These are phyloP conservation scores for Philhelius pedissequus DNA, from an alignment of 2,888 invertebrate species.

Conservation along the genomic window DNA sequence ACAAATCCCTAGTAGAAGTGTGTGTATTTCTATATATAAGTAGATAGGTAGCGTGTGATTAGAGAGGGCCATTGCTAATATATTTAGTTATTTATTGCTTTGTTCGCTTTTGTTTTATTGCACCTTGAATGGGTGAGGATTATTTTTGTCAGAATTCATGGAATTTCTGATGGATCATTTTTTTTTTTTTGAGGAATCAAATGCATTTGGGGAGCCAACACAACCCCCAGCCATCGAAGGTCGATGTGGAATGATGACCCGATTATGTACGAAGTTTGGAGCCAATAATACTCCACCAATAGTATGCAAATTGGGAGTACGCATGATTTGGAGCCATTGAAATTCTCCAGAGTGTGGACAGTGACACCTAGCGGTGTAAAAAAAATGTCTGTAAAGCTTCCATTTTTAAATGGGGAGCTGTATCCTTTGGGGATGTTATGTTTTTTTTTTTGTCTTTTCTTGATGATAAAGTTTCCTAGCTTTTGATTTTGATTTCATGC, in stretches of 20 bases:
- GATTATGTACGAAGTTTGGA: conserved; percentile 55
- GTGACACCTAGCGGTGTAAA: conserved; percentile 54
- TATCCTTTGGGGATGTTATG: background rate
- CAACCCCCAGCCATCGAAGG: conserved; percentile 35
- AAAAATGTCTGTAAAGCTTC: conserved; percentile 41
- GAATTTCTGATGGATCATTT: background rate
- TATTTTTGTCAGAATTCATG: background rate
- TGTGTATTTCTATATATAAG: background rate
- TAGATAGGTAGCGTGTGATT: conserved; percentile 8
- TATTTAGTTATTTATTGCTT: conserved; percentile 25
- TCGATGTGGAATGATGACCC: conserved; percentile 63
- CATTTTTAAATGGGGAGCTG: background rate
- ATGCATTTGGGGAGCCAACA: background rate
- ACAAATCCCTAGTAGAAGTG: background rate
- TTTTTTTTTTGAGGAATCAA: no score
- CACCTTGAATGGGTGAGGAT: conserved; percentile 21
- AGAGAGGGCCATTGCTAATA: conserved; percentile 47
- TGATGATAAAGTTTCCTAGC: background rate
- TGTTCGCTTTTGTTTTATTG: conserved; percentile 39
- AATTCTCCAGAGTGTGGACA: conserved; percentile 42
- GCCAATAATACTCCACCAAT: conserved; percentile 45
- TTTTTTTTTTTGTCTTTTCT: background rate
- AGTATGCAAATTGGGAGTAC: conserved; percentile 63
- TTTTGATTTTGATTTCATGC: background rate
- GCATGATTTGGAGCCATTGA: conserved; percentile 52